Conservation (phyloP, 2,113 vertebrate genomes). For the Ctenomys sociabilis region DNA sequence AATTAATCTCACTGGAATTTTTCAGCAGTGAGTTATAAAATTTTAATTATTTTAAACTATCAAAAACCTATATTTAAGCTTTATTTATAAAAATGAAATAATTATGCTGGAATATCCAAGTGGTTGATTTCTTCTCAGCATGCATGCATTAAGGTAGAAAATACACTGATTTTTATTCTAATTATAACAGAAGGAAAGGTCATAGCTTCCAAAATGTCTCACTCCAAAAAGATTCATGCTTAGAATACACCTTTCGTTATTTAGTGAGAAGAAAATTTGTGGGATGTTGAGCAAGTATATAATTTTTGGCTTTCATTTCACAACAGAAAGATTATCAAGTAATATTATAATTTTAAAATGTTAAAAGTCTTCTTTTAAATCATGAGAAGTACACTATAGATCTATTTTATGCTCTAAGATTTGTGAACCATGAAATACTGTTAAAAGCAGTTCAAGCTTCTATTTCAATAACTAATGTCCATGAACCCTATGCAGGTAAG, state of each 20-base stretch:
- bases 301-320: conserved; percentile 74
- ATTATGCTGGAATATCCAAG: conserved; percentile 56
- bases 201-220: conserved; percentile 73
- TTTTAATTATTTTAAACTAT: conserved; percentile 72
- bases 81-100: conserved; percentile 70
- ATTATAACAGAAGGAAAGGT: conserved; percentile 76
- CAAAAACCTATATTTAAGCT: conserved; percentile 52
- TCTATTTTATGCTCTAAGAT: conserved; percentile 82
- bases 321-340: conserved; percentile 80
- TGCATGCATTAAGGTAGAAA: conserved; percentile 62
- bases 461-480: background rate
- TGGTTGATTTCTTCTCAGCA: conserved; percentile 45
- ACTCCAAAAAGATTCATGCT: conserved; percentile 76
- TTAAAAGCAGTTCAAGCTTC: conserved; percentile 38
- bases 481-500: background rate
- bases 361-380: conserved; percentile 81
- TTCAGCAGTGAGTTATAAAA: conserved; percentile 33
- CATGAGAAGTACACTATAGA: conserved; percentile 79
- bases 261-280: conserved; percentile 75
- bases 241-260: conserved; percentile 53
- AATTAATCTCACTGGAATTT: conserved; percentile 47
- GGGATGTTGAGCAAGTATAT: conserved; percentile 69
- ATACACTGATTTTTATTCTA: conserved; percentile 78
- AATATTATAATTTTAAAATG: conserved; percentile 80
- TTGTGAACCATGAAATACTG: conserved; percentile 57